A percentile compares a stretch with the other conserved stretches of the same genome.
These are phyloP conservation scores for Minunthozetes semirufus DNA, from an alignment of 2,888 invertebrate species.

Conservation along the genomic window DNA sequence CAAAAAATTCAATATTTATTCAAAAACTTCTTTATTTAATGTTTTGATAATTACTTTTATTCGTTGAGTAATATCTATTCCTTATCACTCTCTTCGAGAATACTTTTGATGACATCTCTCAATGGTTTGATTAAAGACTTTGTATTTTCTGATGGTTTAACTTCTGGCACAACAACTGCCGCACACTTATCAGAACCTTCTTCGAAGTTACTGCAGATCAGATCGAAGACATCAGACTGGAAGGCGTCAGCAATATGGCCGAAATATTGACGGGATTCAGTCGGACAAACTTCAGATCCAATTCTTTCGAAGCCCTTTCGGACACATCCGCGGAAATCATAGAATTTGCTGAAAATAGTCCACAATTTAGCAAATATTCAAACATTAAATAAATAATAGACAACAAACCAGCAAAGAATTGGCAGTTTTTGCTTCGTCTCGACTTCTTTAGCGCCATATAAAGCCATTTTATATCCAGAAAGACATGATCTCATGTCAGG, in stretches of 20 bases:
- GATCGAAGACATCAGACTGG: conserved; percentile 10
- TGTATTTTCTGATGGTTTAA: background rate
- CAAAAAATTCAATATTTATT: too few relatives aligned
- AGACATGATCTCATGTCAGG: background rate
- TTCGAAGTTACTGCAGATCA: background rate
- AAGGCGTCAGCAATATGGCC: background rate
- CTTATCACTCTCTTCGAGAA: background rate
- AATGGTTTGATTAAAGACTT: background rate
- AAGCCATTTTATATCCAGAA: background rate
- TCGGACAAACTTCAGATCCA: background rate
- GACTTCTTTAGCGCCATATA: background rate
- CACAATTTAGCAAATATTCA: background rate
- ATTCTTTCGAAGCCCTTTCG: background rate
- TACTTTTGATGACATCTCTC: background rate
- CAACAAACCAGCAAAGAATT: conserved; percentile 11
- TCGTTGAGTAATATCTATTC: background rate
- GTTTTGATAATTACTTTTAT: background rate
- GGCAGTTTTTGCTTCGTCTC: background rate
- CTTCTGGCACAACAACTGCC: background rate
- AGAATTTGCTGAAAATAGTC: conserved; percentile 8
- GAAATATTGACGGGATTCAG: background rate
- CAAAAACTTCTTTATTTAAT: too few relatives aligned
- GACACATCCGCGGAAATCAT: conserved; percentile 18
- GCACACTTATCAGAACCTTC: background rate
- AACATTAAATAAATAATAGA: background rate